Evolutionary conservation across 2,113 vertebrate genomes (phyloP).

Genomic region (Mellivora capensis): DNA sequence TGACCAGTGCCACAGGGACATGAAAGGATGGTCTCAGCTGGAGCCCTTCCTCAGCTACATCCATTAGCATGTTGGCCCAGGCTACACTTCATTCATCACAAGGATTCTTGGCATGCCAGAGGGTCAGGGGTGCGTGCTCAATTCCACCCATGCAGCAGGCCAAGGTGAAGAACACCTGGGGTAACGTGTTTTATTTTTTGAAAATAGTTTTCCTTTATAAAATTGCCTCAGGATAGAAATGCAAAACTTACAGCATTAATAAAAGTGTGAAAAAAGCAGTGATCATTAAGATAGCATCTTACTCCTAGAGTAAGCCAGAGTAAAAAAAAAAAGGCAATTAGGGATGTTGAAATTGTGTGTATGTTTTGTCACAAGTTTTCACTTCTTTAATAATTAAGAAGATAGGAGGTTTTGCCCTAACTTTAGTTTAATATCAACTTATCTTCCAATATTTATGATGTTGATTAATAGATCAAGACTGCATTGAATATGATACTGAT

Average conservation of each 20-base stretch:
- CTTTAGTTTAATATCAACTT: conserved; percentile 4
- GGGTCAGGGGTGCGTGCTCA: neutral
- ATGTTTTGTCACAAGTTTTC: conserved; percentile 2
- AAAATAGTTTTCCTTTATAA: conserved; percentile 45
- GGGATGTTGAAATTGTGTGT: neutral
- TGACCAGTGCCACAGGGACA: neutral
- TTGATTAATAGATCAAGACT: neutral
- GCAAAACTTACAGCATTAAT: conserved; percentile 27
- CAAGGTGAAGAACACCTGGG: neutral
- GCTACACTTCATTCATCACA: neutral
- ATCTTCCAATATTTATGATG: neutral
- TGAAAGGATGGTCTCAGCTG: neutral
- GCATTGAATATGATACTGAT: neutral
- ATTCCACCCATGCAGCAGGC: neutral
- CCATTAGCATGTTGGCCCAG: neutral
- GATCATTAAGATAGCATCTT: conserved; percentile 25
- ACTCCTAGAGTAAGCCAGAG: neutral
- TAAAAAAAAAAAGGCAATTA: neutral
- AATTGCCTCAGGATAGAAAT: conserved; percentile 39
- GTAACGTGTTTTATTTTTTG: conserved; percentile 16
- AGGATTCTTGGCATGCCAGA: neutral
- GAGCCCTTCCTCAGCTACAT: neutral
- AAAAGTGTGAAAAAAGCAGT: neutral
- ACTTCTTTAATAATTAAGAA: conserved; percentile 14
- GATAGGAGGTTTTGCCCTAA: neutral